A percentile compares a stretch with the other conserved stretches of the same genome.
Conservation (phyloP, 1,140 invertebrate species). For the Prorops nasuta region DNA sequence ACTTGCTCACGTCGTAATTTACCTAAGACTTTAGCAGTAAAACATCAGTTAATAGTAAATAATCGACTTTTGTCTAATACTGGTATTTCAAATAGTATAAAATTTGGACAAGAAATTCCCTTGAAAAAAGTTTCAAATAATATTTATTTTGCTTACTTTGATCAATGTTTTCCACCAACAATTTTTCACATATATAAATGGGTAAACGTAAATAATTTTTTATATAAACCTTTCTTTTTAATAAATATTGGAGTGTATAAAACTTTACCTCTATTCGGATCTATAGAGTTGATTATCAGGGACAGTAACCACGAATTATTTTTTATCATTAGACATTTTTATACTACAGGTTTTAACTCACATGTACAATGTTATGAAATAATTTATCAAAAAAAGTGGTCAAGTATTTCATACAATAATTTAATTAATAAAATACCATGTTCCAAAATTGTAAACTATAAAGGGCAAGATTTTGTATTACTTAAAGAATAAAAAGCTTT, state of each 20-base stretch:
- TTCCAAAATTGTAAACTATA: too few relatives aligned
- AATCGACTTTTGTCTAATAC: not conserved
- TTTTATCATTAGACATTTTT: conserved; percentile 10
- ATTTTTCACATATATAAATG: not conserved
- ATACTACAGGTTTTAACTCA: conserved; percentile 5
- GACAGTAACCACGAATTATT: conserved; percentile 1
- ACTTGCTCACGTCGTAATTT: conserved; percentile 5
- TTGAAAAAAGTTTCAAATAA: not conserved
- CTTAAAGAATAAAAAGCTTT: too few relatives aligned
- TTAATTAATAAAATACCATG: not conserved
- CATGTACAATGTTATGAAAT: conserved; percentile 1
- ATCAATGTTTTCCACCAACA: not conserved
- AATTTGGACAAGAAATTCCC: not conserved
- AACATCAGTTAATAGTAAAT: conserved; percentile 9
- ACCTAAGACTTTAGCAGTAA: conserved; percentile 8
- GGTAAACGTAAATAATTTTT: conserved; percentile 10
- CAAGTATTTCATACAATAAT: not conserved
- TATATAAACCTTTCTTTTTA: conserved; percentile 11
- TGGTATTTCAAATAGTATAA: not conserved
- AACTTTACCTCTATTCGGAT: conserved; percentile 9
- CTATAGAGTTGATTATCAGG: conserved; percentile 12
- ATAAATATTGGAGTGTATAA: conserved; percentile 6
- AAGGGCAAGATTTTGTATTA: too few relatives aligned
- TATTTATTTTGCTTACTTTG: not conserved
- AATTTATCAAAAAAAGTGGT: not conserved